Evolutionary conservation across 1,140 invertebrate genomes (phyloP).

Genomic region (Anagrus nilaparvatae): DNA sequence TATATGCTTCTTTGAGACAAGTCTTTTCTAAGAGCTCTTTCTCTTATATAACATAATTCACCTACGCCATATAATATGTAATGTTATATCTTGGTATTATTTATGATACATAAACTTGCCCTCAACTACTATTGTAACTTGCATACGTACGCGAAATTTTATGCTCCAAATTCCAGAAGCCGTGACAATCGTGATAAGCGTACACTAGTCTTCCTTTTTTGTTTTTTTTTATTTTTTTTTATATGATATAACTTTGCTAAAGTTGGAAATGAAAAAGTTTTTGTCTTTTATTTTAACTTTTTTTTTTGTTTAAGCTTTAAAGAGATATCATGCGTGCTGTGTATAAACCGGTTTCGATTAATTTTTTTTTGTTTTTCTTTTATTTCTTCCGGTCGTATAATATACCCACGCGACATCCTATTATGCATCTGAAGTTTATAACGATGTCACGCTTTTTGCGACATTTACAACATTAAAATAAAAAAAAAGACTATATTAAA

Average conservation of each 20-base stretch:
- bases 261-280: too few species aligned
- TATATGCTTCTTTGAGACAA: too few species aligned
- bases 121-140: background rate
- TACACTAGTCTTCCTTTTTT: background rate
- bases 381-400: background rate
- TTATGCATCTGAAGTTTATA: constrained; percentile 8
- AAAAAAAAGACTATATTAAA: too few species aligned
- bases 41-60: constrained; percentile 19
- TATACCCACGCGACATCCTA: constrained; percentile 3
- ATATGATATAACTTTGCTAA: background rate
- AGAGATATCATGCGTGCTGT: too few species aligned
- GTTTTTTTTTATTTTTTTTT: background rate
- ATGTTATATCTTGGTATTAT: constrained; percentile 20
- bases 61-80: constrained; percentile 14
- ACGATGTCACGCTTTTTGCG: constrained; percentile 12
- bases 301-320: too few species aligned
- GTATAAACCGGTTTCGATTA: constrained; percentile 10
- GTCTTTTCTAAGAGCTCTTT: too few species aligned
- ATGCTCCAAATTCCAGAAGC: constrained; percentile 11
- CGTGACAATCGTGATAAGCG: constrained; percentile 12
- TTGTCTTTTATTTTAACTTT: too few species aligned
- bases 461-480: too few species aligned
- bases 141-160: constrained; percentile 13
- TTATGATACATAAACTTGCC: constrained; percentile 10
- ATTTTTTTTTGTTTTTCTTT: constrained; percentile 1